Evolutionary conservation across 2,113 vertebrate genomes (phyloP), one percentile per base, ranked within the genome.

Genomic region (Pachyramphus minor): DNA sequence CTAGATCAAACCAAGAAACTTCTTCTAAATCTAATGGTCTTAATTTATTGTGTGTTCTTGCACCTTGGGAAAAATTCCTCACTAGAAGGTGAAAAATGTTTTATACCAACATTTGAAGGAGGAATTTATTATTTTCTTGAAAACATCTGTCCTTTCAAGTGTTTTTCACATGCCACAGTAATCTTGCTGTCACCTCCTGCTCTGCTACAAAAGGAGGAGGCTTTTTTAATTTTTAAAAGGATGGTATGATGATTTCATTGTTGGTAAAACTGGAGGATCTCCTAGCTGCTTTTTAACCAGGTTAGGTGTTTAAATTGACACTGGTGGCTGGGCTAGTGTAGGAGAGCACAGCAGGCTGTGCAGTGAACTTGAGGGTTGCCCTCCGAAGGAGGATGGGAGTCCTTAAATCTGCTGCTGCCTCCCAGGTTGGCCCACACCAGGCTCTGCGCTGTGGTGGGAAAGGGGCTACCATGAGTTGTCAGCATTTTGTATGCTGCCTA

Each of bases 381-480:
- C 8, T 24, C 16, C 18, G 1, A 27, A 8, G 19, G 9, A 49
- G 11, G 13, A 4, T 0, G 0, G 31, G 3, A 28, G 2, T 5
- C 45, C n/a, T 17, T 3, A 7, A 8, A 50, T 44, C 24, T 42
- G 17, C 31, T 53, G 49, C 28, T 25, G 9, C 33, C 14, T 17
- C 20, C 0, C 7, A 8, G 47, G 12, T 6, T 21, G 76, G 42
- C 27, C 44, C 0, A 0, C 18, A 52, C 22, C 58, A 11, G 80
- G 62, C 21, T n/a, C 30, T 0, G 6, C 11, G 33, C 33, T 2
- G 2, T 3, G 14, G 4, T 33, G 52, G 24, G 12, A 66, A 14
- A 7, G 44, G 39, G 64, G 47, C 63, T 27, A 18, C 79, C 8
- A 42, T 18, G 49, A 47, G 35, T 0, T 59, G 39, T 19, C 62